These are phyloP conservation scores for Nyctibius grandis DNA, from an alignment of 2,797 vertebrate genomes.

Conservation along the genomic window DNA sequence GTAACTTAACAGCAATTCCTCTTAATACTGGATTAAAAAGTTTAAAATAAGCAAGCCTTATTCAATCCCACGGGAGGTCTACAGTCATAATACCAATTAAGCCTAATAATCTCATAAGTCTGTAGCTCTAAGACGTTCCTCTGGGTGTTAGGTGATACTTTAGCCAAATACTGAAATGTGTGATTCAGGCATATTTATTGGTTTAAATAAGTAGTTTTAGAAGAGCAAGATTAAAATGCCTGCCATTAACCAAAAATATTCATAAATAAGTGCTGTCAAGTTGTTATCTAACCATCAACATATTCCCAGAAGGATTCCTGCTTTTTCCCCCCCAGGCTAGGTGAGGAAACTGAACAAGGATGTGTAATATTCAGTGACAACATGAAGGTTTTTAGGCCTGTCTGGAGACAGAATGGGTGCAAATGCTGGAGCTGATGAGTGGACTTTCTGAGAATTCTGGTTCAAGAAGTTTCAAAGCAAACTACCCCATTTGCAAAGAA, in stretches of 20 bases:
- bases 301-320: not conserved
- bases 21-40: constrained; percentile 42
- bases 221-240: not conserved
- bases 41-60: constrained; percentile 2
- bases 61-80: not conserved
- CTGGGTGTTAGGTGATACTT: not conserved
- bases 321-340: not conserved
- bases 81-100: constrained; percentile 2
- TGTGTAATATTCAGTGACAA: not conserved
- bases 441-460: not conserved
- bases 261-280: not conserved
- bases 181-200: not conserved
- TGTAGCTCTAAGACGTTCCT: not conserved
- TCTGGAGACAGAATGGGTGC: not conserved
- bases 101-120: not conserved
- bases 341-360: not conserved
- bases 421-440: not conserved
- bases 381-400: not conserved
- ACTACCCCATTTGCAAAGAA: not conserved
- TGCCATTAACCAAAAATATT: not conserved
- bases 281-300: not conserved
- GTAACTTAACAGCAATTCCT: constrained; percentile 11
- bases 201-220: not conserved
- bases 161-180: not conserved
- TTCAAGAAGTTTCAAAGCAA: not conserved